Evolutionary conservation across 2,888 invertebrate species (phyloP).

Genomic region (Pseudococcus jackbeardsleyi): DNA sequence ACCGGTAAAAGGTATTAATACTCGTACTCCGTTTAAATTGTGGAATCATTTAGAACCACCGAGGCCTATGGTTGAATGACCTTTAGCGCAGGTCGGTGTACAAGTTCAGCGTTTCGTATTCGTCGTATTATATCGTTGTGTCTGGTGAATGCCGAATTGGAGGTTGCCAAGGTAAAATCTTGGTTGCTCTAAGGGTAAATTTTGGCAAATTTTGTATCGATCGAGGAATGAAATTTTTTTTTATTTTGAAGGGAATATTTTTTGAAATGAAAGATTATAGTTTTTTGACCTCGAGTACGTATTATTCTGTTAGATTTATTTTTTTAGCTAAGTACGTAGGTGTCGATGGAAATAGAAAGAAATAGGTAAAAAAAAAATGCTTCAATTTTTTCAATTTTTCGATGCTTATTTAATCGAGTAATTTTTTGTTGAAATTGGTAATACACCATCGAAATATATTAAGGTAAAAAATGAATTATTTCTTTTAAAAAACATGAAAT

Average conservation of each 20-base stretch:
- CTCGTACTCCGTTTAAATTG: conserved; percentile 15
- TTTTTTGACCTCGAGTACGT: too few relatives aligned
- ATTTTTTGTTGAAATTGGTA: too few relatives aligned
- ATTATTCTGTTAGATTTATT: too few relatives aligned
- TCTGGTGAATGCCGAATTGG: background rate
- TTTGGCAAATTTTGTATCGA: background rate
- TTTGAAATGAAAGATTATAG: background rate
- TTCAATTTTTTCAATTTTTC: too few relatives aligned
- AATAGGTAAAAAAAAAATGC: too few relatives aligned
- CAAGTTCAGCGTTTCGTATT: conserved; percentile 21
- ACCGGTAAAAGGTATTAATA: background rate
- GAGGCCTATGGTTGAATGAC: conserved; percentile 31
- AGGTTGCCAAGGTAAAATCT: background rate
- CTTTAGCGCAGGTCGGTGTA: conserved; percentile 30
- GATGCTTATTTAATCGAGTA: too few relatives aligned
- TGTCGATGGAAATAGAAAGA: too few relatives aligned
- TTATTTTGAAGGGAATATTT: background rate
- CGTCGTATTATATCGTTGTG: background rate
- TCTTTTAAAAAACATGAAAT: too few relatives aligned
- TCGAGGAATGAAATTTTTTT: background rate
- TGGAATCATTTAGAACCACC: background rate
- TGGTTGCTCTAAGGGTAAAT: background rate
- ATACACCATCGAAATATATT: too few relatives aligned
- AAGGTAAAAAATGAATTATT: too few relatives aligned
- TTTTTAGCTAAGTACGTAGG: too few relatives aligned